Conservation (phyloP, 2,797 vertebrate species). For the Notolabrus celidotus region DNA sequence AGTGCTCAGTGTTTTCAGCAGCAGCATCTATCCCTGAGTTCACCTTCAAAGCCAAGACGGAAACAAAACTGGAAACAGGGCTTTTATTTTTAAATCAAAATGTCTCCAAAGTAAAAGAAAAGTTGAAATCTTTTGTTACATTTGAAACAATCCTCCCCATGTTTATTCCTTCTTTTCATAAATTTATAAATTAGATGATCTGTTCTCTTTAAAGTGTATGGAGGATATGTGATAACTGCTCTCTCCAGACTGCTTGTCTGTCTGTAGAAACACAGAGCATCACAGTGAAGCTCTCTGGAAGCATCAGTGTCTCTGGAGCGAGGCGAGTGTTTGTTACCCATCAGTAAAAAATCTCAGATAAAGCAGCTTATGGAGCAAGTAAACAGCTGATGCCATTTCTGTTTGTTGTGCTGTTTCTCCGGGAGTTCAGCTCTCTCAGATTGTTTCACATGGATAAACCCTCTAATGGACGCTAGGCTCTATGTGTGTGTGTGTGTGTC, state of each 20-base stretch:
- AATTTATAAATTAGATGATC: not conserved
- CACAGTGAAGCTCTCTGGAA: not conserved
- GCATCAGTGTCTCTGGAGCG: not conserved
- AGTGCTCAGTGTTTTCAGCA: no score
- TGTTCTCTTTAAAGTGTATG: constrained; percentile 13
- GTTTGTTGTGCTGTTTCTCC: constrained; percentile 19
- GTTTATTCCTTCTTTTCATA: no score
- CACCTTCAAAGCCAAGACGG: no score
- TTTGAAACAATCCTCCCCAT: no score
- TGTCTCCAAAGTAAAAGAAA: no score
- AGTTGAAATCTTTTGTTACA: no score
- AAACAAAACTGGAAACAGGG: no score
- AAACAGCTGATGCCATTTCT: not conserved
- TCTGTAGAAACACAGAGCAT: constrained; percentile 10
- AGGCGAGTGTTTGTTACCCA: not conserved
- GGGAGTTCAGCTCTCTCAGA: constrained; percentile 19
- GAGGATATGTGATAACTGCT: constrained; percentile 9
- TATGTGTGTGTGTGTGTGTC: constrained; percentile 8
- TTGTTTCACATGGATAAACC: constrained; percentile 45
- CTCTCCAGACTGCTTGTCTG: constrained; percentile 23
- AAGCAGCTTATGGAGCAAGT: constrained; percentile 1
- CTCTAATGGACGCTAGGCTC: constrained; percentile 46
- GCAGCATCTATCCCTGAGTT: no score
- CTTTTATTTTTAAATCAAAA: no score
- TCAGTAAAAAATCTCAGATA: constrained; percentile 21